A percentile compares a stretch with the other conserved stretches of the same genome.
Evolutionary conservation across 1,140 invertebrate species (phyloP).

Genomic region (Hylaeus anthracinus): DNA sequence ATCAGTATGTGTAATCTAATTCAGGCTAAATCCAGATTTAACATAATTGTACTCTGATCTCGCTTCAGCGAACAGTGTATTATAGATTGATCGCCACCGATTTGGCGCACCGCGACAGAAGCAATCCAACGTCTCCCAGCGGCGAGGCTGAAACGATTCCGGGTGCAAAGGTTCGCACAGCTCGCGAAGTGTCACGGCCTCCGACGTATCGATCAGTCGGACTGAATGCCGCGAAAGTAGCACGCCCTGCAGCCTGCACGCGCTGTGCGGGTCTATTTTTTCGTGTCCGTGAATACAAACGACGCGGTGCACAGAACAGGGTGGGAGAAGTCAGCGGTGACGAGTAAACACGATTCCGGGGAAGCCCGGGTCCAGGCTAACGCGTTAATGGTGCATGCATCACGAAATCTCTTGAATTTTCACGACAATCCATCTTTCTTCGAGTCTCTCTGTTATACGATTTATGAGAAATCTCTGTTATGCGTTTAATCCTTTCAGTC

Average conservation of each 20-base stretch:
- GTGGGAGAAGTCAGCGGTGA: not conserved
- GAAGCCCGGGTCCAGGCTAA: not conserved
- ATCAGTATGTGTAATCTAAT: no score
- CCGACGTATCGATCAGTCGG: conserved; percentile 54
- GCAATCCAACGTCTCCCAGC: not conserved
- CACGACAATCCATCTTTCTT: not conserved
- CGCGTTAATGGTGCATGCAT: conserved; percentile 26
- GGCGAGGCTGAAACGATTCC: conserved; percentile 16
- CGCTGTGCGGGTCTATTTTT: conserved; percentile 31
- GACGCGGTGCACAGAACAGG: not conserved
- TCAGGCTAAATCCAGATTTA: no score
- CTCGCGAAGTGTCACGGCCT: conserved; percentile 56
- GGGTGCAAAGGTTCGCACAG: not conserved
- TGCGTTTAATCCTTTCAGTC: not conserved
- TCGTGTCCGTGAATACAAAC: conserved; percentile 44
- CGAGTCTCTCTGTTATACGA: not conserved
- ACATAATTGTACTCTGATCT: no score
- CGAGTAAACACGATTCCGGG: conserved; percentile 24
- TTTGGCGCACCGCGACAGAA: not conserved
- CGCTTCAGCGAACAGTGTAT: not conserved
- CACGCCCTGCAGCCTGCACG: conserved; percentile 23
- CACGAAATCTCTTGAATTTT: not conserved
- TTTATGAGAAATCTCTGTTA: not conserved
- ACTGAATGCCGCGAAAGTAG: conserved; percentile 49
- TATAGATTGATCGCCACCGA: not conserved